A percentile compares a stretch with the other conserved stretches of the same genome.
Conservation (phyloP, 2,888 invertebrate species). For the Latrodectus elegans region DNA sequence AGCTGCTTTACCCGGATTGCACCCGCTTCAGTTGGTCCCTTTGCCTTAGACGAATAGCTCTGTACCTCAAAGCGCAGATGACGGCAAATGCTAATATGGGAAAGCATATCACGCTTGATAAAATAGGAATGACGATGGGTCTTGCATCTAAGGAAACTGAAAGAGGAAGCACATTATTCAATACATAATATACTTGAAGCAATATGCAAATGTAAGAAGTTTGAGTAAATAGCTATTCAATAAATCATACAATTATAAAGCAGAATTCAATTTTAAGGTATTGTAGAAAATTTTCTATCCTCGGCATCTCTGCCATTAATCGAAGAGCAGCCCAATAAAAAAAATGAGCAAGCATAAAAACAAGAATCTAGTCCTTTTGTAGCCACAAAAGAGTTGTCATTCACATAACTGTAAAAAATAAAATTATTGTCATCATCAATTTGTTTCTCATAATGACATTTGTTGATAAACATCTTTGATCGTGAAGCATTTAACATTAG, state of each 20-base stretch:
- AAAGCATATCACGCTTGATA: slow-evolving; percentile 92
- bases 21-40: slow-evolving; percentile 78
- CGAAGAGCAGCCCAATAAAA: too few relatives aligned
- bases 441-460: background rate
- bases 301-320: too few relatives aligned
- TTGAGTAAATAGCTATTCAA: too few relatives aligned
- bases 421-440: background rate
- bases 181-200: too few relatives aligned
- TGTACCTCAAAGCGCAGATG: slow-evolving; percentile 87
- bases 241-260: too few relatives aligned
- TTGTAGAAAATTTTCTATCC: background rate
- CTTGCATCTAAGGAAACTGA: slow-evolving; percentile 85
- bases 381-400: too few relatives aligned
- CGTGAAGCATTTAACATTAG: background rate
- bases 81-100: slow-evolving; percentile 89
- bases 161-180: slow-evolving; percentile 73
- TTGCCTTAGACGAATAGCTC: slow-evolving; percentile 89
- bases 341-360: too few relatives aligned
- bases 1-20: slow-evolving; percentile 54
- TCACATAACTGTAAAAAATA: background rate
- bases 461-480: background rate
- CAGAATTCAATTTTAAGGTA: background rate
- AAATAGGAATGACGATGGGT: slow-evolving; percentile 90
- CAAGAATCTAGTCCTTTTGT: too few relatives aligned
- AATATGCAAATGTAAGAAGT: too few relatives aligned